phyloP scores from a whole-genome alignment of 2,797 vertebrate species.

The Coregonus suidteri region DNA sequence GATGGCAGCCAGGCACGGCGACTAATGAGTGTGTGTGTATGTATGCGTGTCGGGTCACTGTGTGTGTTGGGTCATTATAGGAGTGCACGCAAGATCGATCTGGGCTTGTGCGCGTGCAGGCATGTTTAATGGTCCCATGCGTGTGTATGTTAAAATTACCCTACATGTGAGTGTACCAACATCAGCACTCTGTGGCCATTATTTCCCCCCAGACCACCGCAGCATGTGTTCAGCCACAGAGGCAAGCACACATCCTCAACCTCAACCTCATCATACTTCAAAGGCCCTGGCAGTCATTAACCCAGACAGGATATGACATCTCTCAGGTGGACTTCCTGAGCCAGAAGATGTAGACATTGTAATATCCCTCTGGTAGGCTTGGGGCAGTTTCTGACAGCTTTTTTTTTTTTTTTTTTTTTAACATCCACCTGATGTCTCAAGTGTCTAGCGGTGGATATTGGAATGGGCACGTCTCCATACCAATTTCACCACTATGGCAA shows the following conservation, averaged over 20 bases:
- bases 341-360: neutral
- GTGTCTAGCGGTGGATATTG: too few relatives aligned
- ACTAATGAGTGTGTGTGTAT: slow-evolving; percentile 33
- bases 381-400: too few relatives aligned
- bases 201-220: neutral
- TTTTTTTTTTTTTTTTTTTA: too few relatives aligned
- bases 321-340: neutral
- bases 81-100: neutral
- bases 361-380: neutral
- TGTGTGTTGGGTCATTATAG: neutral
- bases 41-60: too few relatives aligned
- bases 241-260: neutral
- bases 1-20: slow-evolving; percentile 18
- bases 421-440: too few relatives aligned
- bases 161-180: slow-evolving; percentile 9
- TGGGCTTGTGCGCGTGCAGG: neutral
- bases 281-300: neutral
- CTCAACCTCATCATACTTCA: neutral
- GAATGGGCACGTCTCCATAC: too few relatives aligned
- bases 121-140: neutral
- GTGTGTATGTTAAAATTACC: slow-evolving; percentile 11
- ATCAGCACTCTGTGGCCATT: neutral
- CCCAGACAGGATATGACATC: neutral
- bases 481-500: too few relatives aligned
- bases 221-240: neutral